Conservation (phyloP, 1,140 invertebrate species). For the Drosophila guanche region DNA sequence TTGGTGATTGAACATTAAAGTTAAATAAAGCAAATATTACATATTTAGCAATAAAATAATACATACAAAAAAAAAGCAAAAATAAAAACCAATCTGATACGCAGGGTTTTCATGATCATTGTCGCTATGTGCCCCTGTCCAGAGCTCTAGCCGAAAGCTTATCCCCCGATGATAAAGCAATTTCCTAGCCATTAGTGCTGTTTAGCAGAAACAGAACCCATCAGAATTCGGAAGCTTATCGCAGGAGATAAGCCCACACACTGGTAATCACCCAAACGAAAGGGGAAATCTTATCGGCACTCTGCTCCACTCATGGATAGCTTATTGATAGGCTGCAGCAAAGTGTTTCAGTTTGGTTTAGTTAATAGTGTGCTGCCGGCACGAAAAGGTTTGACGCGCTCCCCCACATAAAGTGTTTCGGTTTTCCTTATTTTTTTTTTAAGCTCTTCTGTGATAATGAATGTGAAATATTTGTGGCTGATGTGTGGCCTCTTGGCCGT, state of each 20-base stretch:
- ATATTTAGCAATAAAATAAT: too few relatives aligned
- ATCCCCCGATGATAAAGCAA: conserved; percentile 25
- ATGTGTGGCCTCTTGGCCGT: neutral
- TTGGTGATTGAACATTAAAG: too few relatives aligned
- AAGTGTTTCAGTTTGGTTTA: conserved; percentile 17
- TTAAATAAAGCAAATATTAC: too few relatives aligned
- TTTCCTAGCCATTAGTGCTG: conserved; percentile 22
- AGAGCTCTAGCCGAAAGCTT: neutral
- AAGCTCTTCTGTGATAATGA: conserved; percentile 8
- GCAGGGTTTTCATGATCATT: too few relatives aligned
- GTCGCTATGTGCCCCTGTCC: too few relatives aligned
- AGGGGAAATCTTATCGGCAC: conserved; percentile 46
- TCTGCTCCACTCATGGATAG: conserved; percentile 22
- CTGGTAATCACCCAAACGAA: neutral
- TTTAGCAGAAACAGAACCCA: conserved; percentile 22
- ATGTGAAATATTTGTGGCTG: conserved; percentile 18
- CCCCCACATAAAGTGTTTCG: neutral
- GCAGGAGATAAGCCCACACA: conserved; percentile 2
- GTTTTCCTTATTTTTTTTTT: neutral
- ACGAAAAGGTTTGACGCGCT: conserved; percentile 23
- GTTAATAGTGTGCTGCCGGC: conserved; percentile 39
- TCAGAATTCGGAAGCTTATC: conserved; percentile 45
- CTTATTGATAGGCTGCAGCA: conserved; percentile 6
- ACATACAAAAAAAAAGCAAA: too few relatives aligned
- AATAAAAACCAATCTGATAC: too few relatives aligned